Conservation (phyloP, 2,113 vertebrate genomes). For the Carollia perspicillata region DNA sequence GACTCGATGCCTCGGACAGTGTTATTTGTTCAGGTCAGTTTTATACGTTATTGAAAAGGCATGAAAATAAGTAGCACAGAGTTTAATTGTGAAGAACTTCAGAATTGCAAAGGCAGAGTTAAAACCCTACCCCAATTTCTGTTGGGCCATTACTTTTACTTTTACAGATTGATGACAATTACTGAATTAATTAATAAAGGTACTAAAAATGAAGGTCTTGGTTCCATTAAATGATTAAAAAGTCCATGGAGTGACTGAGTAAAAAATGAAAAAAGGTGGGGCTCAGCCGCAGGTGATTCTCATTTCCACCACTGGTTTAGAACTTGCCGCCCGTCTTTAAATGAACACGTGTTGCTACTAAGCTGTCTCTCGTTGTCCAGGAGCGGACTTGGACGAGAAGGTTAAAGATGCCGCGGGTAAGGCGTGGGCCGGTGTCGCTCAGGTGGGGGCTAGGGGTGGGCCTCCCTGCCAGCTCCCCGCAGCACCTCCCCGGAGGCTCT, state of each 20-base stretch:
- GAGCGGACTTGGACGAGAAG: not conserved
- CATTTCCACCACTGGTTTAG: constrained; percentile 46
- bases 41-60: not conserved
- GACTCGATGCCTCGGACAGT: not conserved
- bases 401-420: not conserved
- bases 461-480: no score
- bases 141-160: not conserved
- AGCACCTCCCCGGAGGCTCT: no score
- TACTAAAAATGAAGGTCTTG: not conserved
- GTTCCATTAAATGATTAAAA: not conserved
- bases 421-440: not conserved
- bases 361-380: constrained; percentile 20
- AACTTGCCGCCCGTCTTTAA: not conserved
- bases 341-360: not conserved
- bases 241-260: not conserved
- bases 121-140: not conserved
- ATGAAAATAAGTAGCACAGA: not conserved
- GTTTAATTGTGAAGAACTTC: not conserved
- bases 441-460: not conserved
- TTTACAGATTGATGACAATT: not conserved
- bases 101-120: not conserved
- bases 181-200: not conserved
- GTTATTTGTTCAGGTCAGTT: not conserved
- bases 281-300: not conserved
- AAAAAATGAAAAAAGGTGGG: not conserved